phyloP scores from a whole-genome alignment of 2,888 invertebrate species.

The Drosophila prostipennis region DNA sequence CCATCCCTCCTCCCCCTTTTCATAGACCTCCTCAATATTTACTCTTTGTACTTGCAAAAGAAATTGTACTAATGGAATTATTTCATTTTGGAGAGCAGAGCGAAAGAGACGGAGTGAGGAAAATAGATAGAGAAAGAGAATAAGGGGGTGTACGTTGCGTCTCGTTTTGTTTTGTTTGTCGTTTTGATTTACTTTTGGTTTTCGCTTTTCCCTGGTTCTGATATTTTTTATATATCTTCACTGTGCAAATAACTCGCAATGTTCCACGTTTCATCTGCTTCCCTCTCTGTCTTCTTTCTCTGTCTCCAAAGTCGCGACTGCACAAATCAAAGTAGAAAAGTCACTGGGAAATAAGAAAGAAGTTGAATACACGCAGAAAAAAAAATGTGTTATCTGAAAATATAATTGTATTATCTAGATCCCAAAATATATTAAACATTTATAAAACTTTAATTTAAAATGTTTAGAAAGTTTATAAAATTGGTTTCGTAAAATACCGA shows the following conservation, averaged over 20 bases:
- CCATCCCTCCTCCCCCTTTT: neutral
- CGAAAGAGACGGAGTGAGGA: neutral
- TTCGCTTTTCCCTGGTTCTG: conserved; percentile 31
- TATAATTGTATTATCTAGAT: too few relatives aligned
- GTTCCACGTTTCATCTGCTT: conserved; percentile 44
- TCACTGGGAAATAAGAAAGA: conserved; percentile 5
- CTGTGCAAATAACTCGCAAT: conserved; percentile 71
- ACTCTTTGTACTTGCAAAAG: conserved; percentile 83
- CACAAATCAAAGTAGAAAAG: conserved; percentile 38
- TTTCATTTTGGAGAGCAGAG: conserved; percentile 62
- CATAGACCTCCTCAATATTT: conserved; percentile 67
- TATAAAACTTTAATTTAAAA: too few relatives aligned
- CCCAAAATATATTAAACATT: too few relatives aligned
- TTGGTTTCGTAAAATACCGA: too few relatives aligned
- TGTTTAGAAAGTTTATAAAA: too few relatives aligned
- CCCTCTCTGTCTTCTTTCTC: conserved; percentile 3
- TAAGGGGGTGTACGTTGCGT: conserved; percentile 31
- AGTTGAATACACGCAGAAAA: conserved; percentile 1
- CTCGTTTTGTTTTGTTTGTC: conserved; percentile 72
- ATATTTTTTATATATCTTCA: conserved; percentile 25
- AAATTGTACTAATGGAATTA: conserved; percentile 83
- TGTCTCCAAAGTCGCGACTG: conserved; percentile 34
- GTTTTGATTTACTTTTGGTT: conserved; percentile 70
- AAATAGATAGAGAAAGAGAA: conserved; percentile 1
- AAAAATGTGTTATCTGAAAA: conserved; percentile 6